These are phyloP conservation scores for Ericerus pela DNA, from an alignment of 1,140 invertebrate species.

Conservation along the genomic window DNA sequence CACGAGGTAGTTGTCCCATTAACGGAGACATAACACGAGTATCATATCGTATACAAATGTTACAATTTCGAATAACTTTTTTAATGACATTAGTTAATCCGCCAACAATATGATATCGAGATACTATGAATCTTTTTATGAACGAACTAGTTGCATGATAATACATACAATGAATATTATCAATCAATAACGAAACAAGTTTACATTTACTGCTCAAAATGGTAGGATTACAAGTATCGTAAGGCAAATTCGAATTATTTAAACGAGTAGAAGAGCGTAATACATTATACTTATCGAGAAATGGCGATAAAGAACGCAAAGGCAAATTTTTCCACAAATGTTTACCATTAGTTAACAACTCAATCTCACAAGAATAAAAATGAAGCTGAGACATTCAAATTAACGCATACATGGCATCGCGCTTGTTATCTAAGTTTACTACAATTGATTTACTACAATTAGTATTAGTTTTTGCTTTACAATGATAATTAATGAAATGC, in stretches of 20 bases:
- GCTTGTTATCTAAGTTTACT: too few relatives aligned
- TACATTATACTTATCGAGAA: conserved; percentile 15
- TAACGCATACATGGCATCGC: not conserved
- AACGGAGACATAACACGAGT: conserved; percentile 14
- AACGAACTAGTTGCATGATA: conserved; percentile 25
- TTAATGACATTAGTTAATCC: conserved; percentile 21
- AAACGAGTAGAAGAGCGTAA: conserved; percentile 17
- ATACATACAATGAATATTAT: conserved; percentile 23
- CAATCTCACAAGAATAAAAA: not conserved
- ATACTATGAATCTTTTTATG: conserved; percentile 20
- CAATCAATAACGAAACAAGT: conserved; percentile 28
- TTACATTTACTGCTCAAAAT: conserved; percentile 14
- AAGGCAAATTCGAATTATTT: conserved; percentile 14
- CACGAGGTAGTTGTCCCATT: conserved; percentile 28
- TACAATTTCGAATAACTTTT: conserved; percentile 22
- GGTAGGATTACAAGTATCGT: conserved; percentile 16
- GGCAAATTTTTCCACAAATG: not conserved
- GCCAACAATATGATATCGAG: conserved; percentile 26
- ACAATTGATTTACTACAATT: too few relatives aligned
- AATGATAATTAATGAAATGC: too few relatives aligned
- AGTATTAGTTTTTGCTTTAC: too few relatives aligned
- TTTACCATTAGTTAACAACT: not conserved
- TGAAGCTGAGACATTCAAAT: not conserved
- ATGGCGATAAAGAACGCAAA: conserved; percentile 13
- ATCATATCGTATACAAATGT: conserved; percentile 21